Base-by-base conservation (phyloP, 2,113 vertebrate species). In the Craseonycteris thonglongyai region DNA sequence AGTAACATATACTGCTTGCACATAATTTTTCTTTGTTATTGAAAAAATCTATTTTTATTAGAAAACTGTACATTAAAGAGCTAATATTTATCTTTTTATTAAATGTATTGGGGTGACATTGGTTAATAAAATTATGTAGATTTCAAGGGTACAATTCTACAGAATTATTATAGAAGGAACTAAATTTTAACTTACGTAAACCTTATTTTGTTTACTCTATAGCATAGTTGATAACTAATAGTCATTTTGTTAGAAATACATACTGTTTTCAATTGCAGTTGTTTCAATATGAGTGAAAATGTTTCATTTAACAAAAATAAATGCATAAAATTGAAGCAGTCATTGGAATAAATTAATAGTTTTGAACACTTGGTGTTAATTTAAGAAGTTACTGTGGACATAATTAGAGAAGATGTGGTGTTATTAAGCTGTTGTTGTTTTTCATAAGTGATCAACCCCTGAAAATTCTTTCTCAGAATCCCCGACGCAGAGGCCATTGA, bases 401-500 rank as follows among this genome's bases (percentile, higher is more conserved):
- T 78, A 93, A 90, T 86, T 86, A 90, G 9, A 75, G 94, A 82
- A 89, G 68, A 28, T 66, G 54, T 38, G 54, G 51, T 35, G 5
- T 66, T 79, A n/a, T 80, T 78, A 28, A 51, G 11, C n/a, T n/a
- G 3, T 88, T 97, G 91, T 97, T 97, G 97, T 95, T 51, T 51
- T 51, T 16, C n/a, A 0, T 75, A 96, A 95, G 65, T 65, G 83
- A 7, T 47, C 51, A 59, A n/a, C 96, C 90, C 49, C 71, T 0
- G 0, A 90, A 98, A 96, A 97, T 96, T 86, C 80, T 96, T n/a
- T n/a, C 92, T 92, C 78, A 95, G 84, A 94, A 86, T 94, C 84
- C 82, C 68, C 76, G 96, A 85, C 97, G 91, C 78, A 81, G 83
- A 94, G 85, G 19, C 93, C 94, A 95, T 88, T 96, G 94, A 97